A percentile compares a stretch with the other conserved stretches of the same genome.
phyloP scores from a whole-genome alignment of 2,797 vertebrate genomes.

The Rhynchonycteris naso region DNA sequence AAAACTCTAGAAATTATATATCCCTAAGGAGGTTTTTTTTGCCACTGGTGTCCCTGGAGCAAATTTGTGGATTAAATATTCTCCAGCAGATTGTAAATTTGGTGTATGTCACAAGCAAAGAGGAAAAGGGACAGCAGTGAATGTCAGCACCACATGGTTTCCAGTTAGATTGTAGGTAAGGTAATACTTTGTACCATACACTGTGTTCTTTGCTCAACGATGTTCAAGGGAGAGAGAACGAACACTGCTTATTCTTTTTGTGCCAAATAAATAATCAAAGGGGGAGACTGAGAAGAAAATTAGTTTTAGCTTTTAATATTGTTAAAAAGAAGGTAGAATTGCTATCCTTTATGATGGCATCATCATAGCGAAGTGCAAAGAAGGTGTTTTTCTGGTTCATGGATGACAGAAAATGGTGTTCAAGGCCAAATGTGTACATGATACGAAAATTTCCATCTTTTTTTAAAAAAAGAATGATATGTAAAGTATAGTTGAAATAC shows the following conservation, averaged over 20 bases:
- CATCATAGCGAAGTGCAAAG: neutral
- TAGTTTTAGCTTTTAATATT: neutral
- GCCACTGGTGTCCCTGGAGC: neutral
- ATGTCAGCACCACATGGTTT: constrained; percentile 43
- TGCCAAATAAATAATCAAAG: constrained; percentile 41
- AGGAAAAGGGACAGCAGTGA: neutral
- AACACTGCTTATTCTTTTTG: neutral
- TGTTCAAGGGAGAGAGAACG: constrained; percentile 38
- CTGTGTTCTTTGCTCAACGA: constrained; percentile 51
- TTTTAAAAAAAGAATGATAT: neutral
- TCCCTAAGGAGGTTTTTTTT: neutral
- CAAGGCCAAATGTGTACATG: neutral
- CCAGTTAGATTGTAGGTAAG: constrained; percentile 25
- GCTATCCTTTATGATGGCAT: neutral
- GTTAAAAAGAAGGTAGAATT: neutral
- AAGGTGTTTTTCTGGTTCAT: neutral
- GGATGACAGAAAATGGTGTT: neutral
- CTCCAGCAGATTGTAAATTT: constrained; percentile 52
- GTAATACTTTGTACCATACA: constrained; percentile 41
- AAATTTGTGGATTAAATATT: constrained; percentile 23
- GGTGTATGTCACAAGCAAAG: neutral
- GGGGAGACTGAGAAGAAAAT: neutral
- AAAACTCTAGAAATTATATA: constrained; percentile 15
- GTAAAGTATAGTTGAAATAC: neutral
- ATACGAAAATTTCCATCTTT: neutral